phyloP scores from a whole-genome alignment of 2,113 vertebrate species.

The Tragulus kanchil region DNA sequence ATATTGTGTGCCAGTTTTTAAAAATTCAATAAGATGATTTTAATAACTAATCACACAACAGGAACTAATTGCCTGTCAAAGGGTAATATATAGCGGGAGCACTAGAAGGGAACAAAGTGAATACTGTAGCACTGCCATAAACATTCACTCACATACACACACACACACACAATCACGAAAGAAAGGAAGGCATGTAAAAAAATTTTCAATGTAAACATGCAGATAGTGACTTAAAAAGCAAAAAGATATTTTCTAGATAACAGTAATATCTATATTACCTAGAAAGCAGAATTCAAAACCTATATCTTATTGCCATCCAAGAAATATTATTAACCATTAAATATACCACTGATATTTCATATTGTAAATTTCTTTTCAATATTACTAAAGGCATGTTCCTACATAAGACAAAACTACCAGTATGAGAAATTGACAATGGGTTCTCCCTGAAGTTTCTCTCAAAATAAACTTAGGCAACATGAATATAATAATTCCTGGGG shows the following conservation, averaged over 20 bases:
- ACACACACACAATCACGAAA: background rate
- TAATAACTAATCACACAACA: slow-evolving; percentile 77
- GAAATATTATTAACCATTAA: background rate
- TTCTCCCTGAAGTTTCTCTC: background rate
- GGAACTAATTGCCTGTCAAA: slow-evolving; percentile 66
- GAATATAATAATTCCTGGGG: background rate
- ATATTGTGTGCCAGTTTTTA: slow-evolving; percentile 39
- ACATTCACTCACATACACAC: slow-evolving; percentile 9
- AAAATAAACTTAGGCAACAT: background rate
- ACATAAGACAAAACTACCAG: background rate
- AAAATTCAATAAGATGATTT: slow-evolving; percentile 70
- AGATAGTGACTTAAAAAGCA: background rate
- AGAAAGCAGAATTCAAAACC: background rate
- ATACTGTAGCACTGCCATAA: slow-evolving; percentile 44
- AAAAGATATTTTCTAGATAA: background rate
- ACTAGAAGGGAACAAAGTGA: slow-evolving; percentile 22
- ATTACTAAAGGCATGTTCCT: background rate
- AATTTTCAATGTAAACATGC: background rate
- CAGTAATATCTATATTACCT: background rate
- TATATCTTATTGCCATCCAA: background rate
- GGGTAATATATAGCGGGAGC: slow-evolving; percentile 47
- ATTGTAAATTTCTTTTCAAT: background rate
- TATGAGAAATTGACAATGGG: background rate
- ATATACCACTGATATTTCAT: background rate
- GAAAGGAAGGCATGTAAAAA: background rate